phyloP scores from a whole-genome alignment of 2,797 vertebrate species.

The Petrocephalus sullivani region DNA sequence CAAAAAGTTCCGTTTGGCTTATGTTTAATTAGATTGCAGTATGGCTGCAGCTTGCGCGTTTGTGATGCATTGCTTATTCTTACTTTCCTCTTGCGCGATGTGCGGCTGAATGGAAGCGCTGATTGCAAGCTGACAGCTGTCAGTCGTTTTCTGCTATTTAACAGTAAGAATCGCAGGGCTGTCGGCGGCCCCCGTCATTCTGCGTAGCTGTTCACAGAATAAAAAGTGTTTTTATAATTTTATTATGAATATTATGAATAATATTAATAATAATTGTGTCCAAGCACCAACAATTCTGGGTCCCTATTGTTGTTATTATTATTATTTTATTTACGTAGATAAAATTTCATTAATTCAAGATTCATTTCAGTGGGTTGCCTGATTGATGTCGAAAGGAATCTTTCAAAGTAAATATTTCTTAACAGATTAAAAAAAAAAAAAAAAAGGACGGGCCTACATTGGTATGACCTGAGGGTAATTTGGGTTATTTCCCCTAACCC shows the following conservation, averaged over 20 bases:
- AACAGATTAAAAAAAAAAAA: background rate
- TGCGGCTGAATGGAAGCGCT: background rate
- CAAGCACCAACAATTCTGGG: background rate
- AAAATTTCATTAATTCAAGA: background rate
- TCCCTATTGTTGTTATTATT: background rate
- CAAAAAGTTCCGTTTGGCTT: background rate
- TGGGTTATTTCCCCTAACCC: background rate
- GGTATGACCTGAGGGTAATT: background rate
- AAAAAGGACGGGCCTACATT: background rate
- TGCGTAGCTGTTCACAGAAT: background rate
- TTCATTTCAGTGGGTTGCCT: background rate
- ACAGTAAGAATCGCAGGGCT: background rate
- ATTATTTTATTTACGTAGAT: background rate
- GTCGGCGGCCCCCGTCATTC: background rate
- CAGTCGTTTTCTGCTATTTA: background rate
- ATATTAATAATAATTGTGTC: background rate
- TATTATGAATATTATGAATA: background rate
- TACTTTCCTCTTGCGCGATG: background rate
- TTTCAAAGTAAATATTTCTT: background rate
- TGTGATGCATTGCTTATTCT: background rate
- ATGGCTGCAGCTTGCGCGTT: background rate
- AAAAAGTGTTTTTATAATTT: background rate
- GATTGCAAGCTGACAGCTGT: constrained; percentile 15
- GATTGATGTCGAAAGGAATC: background rate
- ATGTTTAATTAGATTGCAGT: background rate